Conservation (phyloP, 2,888 invertebrate species). For the Scaptodrosophila latifasciaeformis region DNA sequence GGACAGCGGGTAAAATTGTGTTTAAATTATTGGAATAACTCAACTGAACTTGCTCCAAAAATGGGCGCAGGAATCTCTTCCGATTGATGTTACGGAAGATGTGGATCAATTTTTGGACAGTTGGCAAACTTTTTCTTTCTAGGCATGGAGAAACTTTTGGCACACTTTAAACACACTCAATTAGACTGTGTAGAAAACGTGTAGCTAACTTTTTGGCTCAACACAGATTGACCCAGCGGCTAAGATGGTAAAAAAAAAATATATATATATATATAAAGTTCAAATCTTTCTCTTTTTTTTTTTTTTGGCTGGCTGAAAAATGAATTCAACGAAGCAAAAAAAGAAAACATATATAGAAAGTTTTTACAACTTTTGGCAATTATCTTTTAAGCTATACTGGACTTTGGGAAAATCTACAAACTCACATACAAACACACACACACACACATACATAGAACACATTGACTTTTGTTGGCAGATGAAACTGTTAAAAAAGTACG, state of each 20-base stretch:
- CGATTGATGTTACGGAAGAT: too few species aligned
- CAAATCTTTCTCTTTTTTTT: too few species aligned
- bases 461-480: too few species aligned
- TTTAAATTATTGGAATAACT: too few species aligned
- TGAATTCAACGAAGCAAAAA: too few species aligned
- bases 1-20: too few species aligned
- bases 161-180: conserved; percentile 67
- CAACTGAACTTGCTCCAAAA: too few species aligned
- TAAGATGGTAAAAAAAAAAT: conserved; percentile 55
- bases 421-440: too few species aligned
- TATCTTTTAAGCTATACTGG: conserved; percentile 57
- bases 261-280: neutral
- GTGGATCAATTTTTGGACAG: too few species aligned
- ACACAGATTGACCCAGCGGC: too few species aligned
- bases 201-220: conserved; percentile 63
- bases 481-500: too few species aligned
- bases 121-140: conserved; percentile 31
- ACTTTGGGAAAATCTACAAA: conserved; percentile 15
- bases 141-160: conserved; percentile 33
- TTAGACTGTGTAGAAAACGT: conserved; percentile 64
- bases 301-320: neutral
- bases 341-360: conserved; percentile 30
- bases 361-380: conserved; percentile 68
- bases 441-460: neutral
- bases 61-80: too few species aligned